Conservation (phyloP, 2,888 invertebrate genomes). For the Heliconius erato region DNA sequence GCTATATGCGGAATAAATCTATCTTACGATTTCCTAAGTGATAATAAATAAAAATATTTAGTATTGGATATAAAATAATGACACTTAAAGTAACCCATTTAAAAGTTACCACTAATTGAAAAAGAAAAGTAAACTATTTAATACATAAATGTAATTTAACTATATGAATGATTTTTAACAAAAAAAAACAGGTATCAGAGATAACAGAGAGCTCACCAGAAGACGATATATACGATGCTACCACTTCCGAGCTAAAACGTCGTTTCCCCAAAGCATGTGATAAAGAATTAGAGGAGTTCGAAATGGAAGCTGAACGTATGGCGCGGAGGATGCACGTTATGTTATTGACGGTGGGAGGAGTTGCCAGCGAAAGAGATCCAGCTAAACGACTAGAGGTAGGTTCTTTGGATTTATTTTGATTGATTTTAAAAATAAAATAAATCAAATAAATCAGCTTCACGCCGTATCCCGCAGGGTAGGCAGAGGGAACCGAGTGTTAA, state of each 20-base stretch:
- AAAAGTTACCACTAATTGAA: background rate
- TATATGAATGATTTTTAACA: background rate
- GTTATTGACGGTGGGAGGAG: constrained; percentile 86
- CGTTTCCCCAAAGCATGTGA: constrained; percentile 58
- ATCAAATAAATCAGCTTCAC: too few relatives aligned
- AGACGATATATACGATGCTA: constrained; percentile 43
- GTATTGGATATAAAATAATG: too few relatives aligned
- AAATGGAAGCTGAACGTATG: constrained; percentile 72
- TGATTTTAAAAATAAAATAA: too few relatives aligned
- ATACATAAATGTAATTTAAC: background rate
- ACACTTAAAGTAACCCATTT: background rate
- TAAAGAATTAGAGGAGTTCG: constrained; percentile 59
- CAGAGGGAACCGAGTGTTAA: too few relatives aligned
- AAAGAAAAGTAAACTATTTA: background rate
- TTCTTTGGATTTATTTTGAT: constrained; percentile 54
- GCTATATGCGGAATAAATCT: too few relatives aligned
- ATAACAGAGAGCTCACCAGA: constrained; percentile 39
- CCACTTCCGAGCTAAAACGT: constrained; percentile 51
- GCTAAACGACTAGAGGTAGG: constrained; percentile 88
- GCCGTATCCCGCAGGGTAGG: too few relatives aligned
- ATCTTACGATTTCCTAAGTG: too few relatives aligned
- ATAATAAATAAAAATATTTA: too few relatives aligned
- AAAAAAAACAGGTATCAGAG: constrained; percentile 35
- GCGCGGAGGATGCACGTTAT: constrained; percentile 85
- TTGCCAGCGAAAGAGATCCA: constrained; percentile 86